Base-by-base conservation (phyloP, 37 sponge, comb jelly and placozoan genomes). In the Ianthella basta region DNA sequence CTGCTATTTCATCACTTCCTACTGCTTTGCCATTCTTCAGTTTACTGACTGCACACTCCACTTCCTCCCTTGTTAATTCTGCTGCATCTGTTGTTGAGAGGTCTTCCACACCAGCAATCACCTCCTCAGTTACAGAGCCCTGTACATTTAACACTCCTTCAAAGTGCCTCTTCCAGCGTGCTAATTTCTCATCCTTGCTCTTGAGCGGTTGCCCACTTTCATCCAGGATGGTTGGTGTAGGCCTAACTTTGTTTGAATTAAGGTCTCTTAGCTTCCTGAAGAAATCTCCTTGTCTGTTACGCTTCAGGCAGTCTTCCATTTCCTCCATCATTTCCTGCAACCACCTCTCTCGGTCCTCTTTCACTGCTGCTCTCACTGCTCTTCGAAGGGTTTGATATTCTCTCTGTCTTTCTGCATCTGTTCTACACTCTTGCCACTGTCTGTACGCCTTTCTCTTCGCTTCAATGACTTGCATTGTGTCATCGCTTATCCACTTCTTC, bases 1-100 rank as follows among this genome's bases (percentile, higher is more conserved):
- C 78, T 19, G 40, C 78, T 75, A 75, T 75, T 44, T 75, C 78
- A 41, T 75, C 78, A 75, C 78, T 75, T 21, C 78, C 78, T 39
- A 14, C 78, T 75, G 78, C 54, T 14, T 75, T 75, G 25, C 78
- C 78, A 75, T 75, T 75, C 78, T 53, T 75, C 21, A 75, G 78
- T 44, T 75, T 75, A 4, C 54, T 41, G n/a, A 30, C 37, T 21
- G 53, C 78, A 25, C 4, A 2, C 54, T 75, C 78, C 14, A 41
- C 78, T 53, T 75, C 78, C 54, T 75, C 78, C 78, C 78, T 75
- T 23, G 25, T 75, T 75, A 75, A 50, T 75, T 75, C 78, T 21
- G 78, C 25, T 75, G 25, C 40, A 50, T 75, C 78, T 53, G 78
- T 16, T 23, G 78, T 41, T 13, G 53, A 40, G n/a, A 40, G 78